phyloP scores from a whole-genome alignment of 2,797 vertebrate genomes.

The Emydoidea blandingii region DNA sequence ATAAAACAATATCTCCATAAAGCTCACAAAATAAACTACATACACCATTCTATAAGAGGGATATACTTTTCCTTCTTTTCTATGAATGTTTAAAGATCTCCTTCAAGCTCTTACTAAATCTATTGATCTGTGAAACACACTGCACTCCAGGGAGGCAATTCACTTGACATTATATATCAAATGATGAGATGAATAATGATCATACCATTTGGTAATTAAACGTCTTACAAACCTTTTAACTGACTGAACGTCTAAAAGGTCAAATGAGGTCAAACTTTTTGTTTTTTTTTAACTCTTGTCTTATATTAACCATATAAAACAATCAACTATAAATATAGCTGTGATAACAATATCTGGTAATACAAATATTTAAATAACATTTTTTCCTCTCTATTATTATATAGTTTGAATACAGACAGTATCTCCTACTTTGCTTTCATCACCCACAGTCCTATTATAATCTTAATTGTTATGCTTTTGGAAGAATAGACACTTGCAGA shows the following conservation, averaged over 20 bases:
- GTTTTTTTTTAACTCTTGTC: slow-evolving; percentile 70
- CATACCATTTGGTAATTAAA: slow-evolving; percentile 98
- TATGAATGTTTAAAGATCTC: slow-evolving; percentile 83
- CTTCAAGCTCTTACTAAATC: slow-evolving; percentile 91
- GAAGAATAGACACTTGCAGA: not conserved
- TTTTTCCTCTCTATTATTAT: slow-evolving; percentile 23
- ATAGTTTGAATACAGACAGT: not conserved
- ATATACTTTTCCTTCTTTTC: slow-evolving; percentile 75
- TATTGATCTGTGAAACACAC: slow-evolving; percentile 98
- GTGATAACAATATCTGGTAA: slow-evolving; percentile 14
- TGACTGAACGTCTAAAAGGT: slow-evolving; percentile 89
- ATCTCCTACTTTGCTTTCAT: slow-evolving; percentile 23
- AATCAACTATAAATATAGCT: slow-evolving; percentile 45
- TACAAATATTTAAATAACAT: slow-evolving; percentile 49
- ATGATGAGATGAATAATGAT: slow-evolving; percentile 98
- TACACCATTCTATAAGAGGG: slow-evolving; percentile 70
- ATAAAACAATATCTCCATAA: slow-evolving; percentile 73
- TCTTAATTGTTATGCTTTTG: slow-evolving; percentile 43
- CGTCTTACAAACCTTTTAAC: slow-evolving; percentile 96
- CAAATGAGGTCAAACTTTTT: slow-evolving; percentile 87
- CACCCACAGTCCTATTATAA: slow-evolving; percentile 2
- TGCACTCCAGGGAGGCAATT: slow-evolving; percentile 93
- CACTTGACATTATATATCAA: slow-evolving; percentile 96
- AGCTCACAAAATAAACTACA: slow-evolving; percentile 58
- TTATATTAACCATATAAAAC: slow-evolving; percentile 63